Evolutionary conservation across 53 echinoderm and acorn worm genomes (phyloP), one percentile per base, ranked within the genome.

Genomic region (Zoroaster sp.): DNA sequence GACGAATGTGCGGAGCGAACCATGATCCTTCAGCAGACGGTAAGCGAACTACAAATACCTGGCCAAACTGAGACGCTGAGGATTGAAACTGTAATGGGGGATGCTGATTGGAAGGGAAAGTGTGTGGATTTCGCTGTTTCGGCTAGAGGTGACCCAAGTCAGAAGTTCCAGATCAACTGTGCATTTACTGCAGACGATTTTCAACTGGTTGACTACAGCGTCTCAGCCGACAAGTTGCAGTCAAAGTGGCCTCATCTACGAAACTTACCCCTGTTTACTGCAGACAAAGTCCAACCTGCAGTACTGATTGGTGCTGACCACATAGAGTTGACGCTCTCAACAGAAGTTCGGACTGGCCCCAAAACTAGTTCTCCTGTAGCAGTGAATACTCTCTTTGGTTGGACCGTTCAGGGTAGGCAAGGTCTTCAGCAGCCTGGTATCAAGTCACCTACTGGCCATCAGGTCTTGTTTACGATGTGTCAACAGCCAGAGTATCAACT

Each of bases 361-460:
- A 54, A 78, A 54, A 78, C 73, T 25, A 63, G 72, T 69, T 83
- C 13, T 25, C 85, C 85, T 12, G 85, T 83, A 4, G 85, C 69
- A 47, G 85, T 83, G 21, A 86, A 86, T 18, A 86, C 87, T 8
- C 72, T 73, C 35, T 86, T 86, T n/a, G 87, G 87, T 41, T 72
- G 87, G 87, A 86, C 87, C 10, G 87, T 86, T 20, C 87, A 63
- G 85, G 85, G 32, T 33, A 70, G 47, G 31, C 86, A 86, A 31
- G 86, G 86, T 63, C 72, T 86, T n/a, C 72, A 86, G 35, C 52
- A 86, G 8, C 70, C 52, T 25, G 46, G 86, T 49, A 18, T 49
- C 70, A 86, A 86, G 86, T 23, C 63, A 83, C 35, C 43, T 20
- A 45, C 32, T 40, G 9, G 30, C 18, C 86, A 70, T 25, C 86